Evolutionary conservation across 1,140 invertebrate species (phyloP).

Genomic region (Drosophila subpulchrella): DNA sequence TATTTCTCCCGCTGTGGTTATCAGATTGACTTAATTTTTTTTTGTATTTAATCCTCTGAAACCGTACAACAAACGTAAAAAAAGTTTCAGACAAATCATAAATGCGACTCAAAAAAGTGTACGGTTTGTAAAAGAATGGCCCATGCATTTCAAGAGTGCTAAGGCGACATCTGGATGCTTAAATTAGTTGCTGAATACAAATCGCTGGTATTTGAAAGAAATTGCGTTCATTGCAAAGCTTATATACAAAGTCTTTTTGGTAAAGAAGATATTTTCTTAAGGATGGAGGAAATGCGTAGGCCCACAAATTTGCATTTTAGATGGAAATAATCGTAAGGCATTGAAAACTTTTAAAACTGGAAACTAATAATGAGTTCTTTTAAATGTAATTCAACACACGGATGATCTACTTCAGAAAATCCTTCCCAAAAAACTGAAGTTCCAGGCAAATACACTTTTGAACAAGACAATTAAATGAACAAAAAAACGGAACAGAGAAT

Average conservation of each 20-base stretch:
- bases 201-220: slow-evolving; percentile 13
- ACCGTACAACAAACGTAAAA: no score
- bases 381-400: not conserved
- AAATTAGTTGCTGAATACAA: slow-evolving; percentile 22
- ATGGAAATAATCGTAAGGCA: no score
- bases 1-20: not conserved
- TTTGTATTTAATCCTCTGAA: no score
- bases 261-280: no score
- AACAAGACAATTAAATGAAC: not conserved
- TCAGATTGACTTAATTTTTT: no score
- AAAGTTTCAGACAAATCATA: no score
- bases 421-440: not conserved
- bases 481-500: slow-evolving; percentile 6
- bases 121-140: no score
- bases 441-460: slow-evolving; percentile 5
- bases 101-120: no score
- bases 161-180: slow-evolving; percentile 30
- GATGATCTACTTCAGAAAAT: not conserved
- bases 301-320: no score
- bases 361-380: not conserved
- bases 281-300: no score
- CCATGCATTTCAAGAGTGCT: slow-evolving; percentile 22
- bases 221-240: not conserved
- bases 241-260: not conserved
- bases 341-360: no score